Evolutionary conservation across 2,113 vertebrate species (phyloP).

Genomic region (Vulpes lagopus): DNA sequence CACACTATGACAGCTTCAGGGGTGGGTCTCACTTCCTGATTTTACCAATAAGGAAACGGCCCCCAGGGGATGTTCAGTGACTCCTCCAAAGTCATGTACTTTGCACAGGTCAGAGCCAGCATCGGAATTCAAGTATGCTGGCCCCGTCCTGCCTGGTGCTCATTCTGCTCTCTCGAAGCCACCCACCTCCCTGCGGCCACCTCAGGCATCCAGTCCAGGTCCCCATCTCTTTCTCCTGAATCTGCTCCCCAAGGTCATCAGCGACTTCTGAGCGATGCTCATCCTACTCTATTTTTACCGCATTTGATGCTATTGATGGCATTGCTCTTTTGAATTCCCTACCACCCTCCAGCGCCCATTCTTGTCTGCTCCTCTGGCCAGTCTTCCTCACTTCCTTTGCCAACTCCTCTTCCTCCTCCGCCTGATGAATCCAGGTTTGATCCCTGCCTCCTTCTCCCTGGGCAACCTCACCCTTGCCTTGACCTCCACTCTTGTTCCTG

Average conservation of each 20-base stretch:
- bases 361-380: not conserved
- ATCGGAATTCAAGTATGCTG: not conserved
- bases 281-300: not conserved
- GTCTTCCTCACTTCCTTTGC: not conserved
- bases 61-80: not conserved
- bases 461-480: not conserved
- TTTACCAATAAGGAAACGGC: not conserved
- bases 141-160: too few species aligned
- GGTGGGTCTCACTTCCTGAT: not conserved
- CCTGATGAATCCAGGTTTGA: not conserved
- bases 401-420: not conserved
- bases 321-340: not conserved
- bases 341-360: not conserved
- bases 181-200: not conserved
- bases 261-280: not conserved
- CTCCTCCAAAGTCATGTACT: not conserved
- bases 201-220: not conserved
- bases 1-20: not conserved
- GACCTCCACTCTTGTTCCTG: not conserved
- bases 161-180: not conserved
- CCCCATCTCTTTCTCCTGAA: fast-evolving
- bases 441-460: not conserved
- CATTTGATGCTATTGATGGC: not conserved
- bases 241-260: not conserved
- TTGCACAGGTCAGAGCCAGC: not conserved